A percentile compares a stretch with the other conserved stretches of the same genome.
Conservation (phyloP, 1,140 invertebrate species). For the Pachypsylla venusta region DNA sequence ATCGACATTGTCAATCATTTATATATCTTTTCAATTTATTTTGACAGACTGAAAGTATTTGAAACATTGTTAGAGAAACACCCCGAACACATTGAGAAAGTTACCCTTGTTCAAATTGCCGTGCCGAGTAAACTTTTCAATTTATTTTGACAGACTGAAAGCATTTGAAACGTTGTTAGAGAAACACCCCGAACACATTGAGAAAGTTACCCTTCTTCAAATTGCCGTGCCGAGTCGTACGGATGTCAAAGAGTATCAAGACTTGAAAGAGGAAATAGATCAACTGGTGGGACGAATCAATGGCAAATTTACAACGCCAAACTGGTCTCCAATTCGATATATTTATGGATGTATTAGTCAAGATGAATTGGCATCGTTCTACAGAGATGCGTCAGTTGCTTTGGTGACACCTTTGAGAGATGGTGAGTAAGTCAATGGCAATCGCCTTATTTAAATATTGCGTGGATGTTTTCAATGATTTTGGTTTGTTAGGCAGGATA, state of each 20-base stretch:
- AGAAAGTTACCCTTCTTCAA: conserved; percentile 61
- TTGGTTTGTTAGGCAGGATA: no score
- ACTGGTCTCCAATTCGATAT: conserved; percentile 81
- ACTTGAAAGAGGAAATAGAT: conserved; percentile 81
- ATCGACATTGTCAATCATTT: no score
- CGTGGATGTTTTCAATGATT: no score
- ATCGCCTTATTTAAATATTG: no score
- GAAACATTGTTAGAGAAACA: conserved; percentile 69
- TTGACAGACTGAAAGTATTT: conserved; percentile 53
- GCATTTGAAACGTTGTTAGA: conserved; percentile 71
- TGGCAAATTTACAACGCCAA: conserved; percentile 69
- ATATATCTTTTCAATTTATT: no score
- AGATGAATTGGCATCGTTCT: conserved; percentile 68
- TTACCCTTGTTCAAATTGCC: conserved; percentile 64
- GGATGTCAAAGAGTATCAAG: conserved; percentile 79
- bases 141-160: conserved; percentile 50
- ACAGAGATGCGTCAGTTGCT: conserved; percentile 69
- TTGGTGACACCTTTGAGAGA: conserved; percentile 74
- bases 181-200: conserved; percentile 72
- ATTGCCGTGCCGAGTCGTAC: conserved; percentile 82
- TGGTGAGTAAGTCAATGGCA: conserved; percentile 86
- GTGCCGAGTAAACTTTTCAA: conserved; percentile 73
- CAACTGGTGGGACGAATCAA: conserved; percentile 76
- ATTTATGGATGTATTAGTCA: conserved; percentile 80
- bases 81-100: conserved; percentile 69